Conservation (phyloP, 2,888 invertebrate species). For the Leptinotarsa haldemani region DNA sequence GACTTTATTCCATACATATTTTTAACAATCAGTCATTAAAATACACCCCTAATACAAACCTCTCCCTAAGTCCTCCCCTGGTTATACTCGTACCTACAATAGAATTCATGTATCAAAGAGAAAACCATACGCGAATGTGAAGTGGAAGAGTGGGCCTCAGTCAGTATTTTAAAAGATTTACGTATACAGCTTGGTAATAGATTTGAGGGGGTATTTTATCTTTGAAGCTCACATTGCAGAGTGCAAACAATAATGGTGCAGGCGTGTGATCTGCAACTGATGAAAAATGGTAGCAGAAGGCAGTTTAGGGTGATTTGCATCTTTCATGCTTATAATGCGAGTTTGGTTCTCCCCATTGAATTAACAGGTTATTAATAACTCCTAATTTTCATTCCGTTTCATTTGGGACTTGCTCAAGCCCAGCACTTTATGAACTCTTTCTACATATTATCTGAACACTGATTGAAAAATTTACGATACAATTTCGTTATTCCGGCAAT, state of each 20-base stretch:
- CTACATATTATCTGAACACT: background rate
- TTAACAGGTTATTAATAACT: background rate
- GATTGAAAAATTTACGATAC: background rate
- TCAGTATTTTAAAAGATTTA: background rate
- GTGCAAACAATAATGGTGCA: slow-evolving; percentile 9
- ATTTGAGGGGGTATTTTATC: slow-evolving; percentile 8
- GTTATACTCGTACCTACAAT: too few relatives aligned
- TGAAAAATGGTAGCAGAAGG: slow-evolving; percentile 4
- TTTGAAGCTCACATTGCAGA: slow-evolving; percentile 5
- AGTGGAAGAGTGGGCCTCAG: background rate
- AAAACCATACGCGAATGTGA: background rate
- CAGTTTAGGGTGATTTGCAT: background rate
- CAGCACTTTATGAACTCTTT: background rate
- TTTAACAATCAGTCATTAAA: too few relatives aligned
- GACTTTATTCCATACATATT: too few relatives aligned
- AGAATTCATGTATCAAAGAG: background rate
- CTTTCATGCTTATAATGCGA: background rate
- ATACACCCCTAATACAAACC: too few relatives aligned
- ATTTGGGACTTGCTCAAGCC: background rate
- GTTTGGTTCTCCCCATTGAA: background rate
- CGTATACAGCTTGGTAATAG: background rate
- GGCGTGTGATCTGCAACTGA: slow-evolving; percentile 6
- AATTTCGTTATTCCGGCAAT: background rate
- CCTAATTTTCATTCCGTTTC: background rate
- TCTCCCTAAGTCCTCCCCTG: too few relatives aligned